These are phyloP conservation scores for Zoanthus solanderi DNA, from an alignment of 92 coral and sea anemone species.

Conservation along the genomic window DNA sequence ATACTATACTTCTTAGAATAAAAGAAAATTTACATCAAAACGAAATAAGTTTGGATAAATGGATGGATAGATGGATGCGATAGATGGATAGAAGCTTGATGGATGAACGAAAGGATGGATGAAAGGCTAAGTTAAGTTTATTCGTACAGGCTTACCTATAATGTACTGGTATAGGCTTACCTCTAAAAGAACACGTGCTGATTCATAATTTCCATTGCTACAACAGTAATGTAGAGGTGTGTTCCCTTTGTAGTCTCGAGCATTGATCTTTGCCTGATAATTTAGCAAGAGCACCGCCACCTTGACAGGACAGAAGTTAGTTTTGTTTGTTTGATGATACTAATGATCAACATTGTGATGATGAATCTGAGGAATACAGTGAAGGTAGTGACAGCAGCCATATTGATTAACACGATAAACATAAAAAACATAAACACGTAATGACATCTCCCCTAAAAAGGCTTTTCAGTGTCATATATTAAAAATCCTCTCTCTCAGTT, in stretches of 20 bases:
- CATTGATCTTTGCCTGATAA: constrained; percentile 84
- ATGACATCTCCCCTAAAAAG: background rate
- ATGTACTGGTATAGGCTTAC: constrained; percentile 22
- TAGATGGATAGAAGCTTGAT: too few relatives aligned
- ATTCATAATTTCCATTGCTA: constrained; percentile 84
- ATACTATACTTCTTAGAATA: too few relatives aligned
- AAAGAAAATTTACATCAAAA: too few relatives aligned
- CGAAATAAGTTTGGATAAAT: too few relatives aligned
- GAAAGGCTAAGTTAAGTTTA: background rate
- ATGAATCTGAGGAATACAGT: background rate
- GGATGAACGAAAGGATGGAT: too few relatives aligned
- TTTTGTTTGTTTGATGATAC: background rate
- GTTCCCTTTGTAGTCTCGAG: constrained; percentile 81
- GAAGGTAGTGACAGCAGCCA: background rate
- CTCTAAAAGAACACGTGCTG: constrained; percentile 88
- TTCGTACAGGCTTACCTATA: background rate
- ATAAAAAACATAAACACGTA: too few relatives aligned
- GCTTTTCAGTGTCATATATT: too few relatives aligned
- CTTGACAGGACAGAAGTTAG: constrained; percentile 42
- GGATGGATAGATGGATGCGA: too few relatives aligned
- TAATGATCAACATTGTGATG: background rate
- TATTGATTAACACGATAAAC: background rate
- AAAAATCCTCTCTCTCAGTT: too few relatives aligned
- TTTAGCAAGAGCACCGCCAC: constrained; percentile 79
- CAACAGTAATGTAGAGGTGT: constrained; percentile 94